Base-by-base conservation (phyloP, 1,140 invertebrate species). In the Cherax destructor region DNA sequence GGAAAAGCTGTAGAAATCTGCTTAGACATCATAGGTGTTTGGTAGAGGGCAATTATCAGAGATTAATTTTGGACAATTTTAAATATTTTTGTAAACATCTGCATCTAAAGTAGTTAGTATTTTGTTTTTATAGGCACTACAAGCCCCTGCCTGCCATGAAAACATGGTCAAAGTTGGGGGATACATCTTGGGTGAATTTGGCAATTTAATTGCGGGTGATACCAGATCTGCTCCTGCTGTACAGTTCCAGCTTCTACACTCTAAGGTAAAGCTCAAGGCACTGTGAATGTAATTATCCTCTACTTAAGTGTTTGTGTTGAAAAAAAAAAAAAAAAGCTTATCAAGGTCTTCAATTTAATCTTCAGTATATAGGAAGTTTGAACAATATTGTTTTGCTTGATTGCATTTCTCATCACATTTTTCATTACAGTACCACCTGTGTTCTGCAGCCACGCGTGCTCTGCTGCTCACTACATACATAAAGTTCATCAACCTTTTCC, bases 101-200 rank as follows among this genome's bases (percentile, higher is more conserved):
- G 24, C 61, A 49, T 30, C 59, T 49, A 72, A 69, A 13, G 11
- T 59, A 9, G 11, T 85, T 11, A n/a, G n/a, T n/a, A 6, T 86
- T 30, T 41, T 84, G 21, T 24, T 24, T n/a, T 92, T 94, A 85
- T 94, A 97, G 96, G 98, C 99, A 92, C 95, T 99, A 79, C 98
- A 99, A 96, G 98, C 99, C 76, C 98, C 98, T 50, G 99, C 99
- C 80, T 99, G 99, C 94, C 99, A 99, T 95, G 99, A 99, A 95
- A 99, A 99, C 95, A 99, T 99, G 99, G 99, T 99, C 0, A 99
- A 99, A 96, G 99, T 99, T 77, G 99, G 99, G 84, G 99, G 99
- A 50, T 99, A 99, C 94, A 99, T 99, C 93, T 95, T 99, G 74
- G 99, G 99, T 86, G 99, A 99, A 95, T 99, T 99, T 96, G 99